Base-by-base conservation (phyloP, 2,888 invertebrate species). In the Apamea anceps region DNA sequence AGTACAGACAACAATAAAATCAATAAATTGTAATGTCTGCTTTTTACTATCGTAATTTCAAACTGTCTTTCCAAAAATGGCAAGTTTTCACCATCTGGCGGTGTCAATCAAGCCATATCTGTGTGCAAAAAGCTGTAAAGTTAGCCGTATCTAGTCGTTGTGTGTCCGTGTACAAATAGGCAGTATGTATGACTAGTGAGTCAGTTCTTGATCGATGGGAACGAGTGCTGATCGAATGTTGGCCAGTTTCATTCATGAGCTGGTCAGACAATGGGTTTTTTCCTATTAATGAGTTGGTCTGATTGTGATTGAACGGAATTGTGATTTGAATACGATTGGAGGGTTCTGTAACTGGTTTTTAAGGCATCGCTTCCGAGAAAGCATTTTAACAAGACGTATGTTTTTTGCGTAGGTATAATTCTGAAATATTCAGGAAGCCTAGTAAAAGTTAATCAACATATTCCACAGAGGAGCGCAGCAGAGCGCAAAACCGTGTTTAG, bases 161-260 rank as follows among this genome's bases (percentile, higher is more conserved):
- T 85, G 85, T 75, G 54, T 88, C 85, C 77, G 80, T 72, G 84
- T 78, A 67, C 65, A 76, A 76, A 76, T 79, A 85, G 77, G 63
- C 48, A 67, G 85, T 82, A 80, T 84, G 68, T 87, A 83, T 85
- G 82, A 84, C 8, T 48, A 18, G 75, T 86, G 86, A 86, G 79
- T 86, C 81, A 85, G 76, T 72, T 68, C 62, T 80, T 90, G 90
- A 91, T 90, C 86, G 88, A 90, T 90, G 85, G 74, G 79, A 77
- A 51, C 57, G 57, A 66, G 79, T 63, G n/a, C 65, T 81, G 85
- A 88, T 82, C 85, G 86, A 85, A 88, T 81, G 83, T 57, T 80
- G 77, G 86, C 73, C 86, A 81, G 79, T 80, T 85, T 88, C 90
- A 92, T 91, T 91, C 91, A 92, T 90, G 85, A 86, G 77, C 83